Evolutionary conservation across 2,113 vertebrate genomes (phyloP).

Genomic region (Mobula birostris): DNA sequence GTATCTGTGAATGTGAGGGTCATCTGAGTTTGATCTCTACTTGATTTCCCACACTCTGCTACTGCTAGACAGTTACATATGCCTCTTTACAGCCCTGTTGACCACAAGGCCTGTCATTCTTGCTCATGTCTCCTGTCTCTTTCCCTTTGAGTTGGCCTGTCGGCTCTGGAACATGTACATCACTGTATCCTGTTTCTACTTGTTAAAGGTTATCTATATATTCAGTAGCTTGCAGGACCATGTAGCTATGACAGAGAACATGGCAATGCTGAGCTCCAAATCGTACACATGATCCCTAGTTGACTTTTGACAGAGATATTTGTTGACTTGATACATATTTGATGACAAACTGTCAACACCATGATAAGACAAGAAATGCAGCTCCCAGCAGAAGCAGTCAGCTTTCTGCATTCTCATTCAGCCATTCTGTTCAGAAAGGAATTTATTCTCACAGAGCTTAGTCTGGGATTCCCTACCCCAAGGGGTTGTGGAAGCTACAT

Average conservation of each 20-base stretch:
- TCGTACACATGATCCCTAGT: neutral
- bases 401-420: neutral
- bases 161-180: neutral
- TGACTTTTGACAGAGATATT: conserved; percentile 11
- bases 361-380: neutral
- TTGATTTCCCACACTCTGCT: neutral
- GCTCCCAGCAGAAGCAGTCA: neutral
- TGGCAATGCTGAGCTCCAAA: neutral
- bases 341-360: conserved; percentile 5
- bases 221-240: neutral
- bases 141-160: neutral
- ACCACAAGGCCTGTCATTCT: neutral
- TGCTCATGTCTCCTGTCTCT: neutral
- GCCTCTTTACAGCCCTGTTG: neutral
- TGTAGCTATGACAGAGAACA: neutral
- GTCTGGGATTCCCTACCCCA: too few relatives aligned
- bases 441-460: too few relatives aligned
- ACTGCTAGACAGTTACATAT: neutral
- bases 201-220: conserved; percentile 6
- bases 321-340: neutral
- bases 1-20: too few relatives aligned
- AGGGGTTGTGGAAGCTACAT: too few relatives aligned
- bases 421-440: neutral
- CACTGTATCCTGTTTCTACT: neutral
- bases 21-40: neutral